These are phyloP conservation scores for Chydorus sphaericus DNA, from an alignment of 2,888 invertebrate genomes.

Conservation along the genomic window DNA sequence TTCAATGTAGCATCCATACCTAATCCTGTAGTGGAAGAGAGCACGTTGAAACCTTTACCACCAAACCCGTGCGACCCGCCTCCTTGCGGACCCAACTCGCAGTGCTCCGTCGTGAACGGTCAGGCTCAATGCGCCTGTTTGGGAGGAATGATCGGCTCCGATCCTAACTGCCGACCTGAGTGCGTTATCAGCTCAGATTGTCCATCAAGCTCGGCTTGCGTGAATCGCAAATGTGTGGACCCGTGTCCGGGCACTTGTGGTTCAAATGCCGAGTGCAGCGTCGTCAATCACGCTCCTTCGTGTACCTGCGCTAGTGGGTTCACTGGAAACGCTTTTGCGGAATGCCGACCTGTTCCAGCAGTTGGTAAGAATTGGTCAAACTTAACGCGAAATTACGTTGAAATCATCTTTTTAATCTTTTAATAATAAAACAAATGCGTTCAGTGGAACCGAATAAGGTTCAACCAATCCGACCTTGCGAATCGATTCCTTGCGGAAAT, in stretches of 20 bases:
- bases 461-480: constrained; percentile 32
- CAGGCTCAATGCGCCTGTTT: constrained; percentile 48
- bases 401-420: not conserved
- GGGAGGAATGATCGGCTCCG: constrained; percentile 39
- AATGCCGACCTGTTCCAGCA: constrained; percentile 38
- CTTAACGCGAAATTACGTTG: not conserved
- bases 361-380: constrained; percentile 6
- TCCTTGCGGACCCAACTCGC: constrained; percentile 44
- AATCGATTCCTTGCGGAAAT: constrained; percentile 68
- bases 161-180: constrained; percentile 49
- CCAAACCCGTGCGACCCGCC: constrained; percentile 7
- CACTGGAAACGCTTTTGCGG: constrained; percentile 66
- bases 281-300: constrained; percentile 50
- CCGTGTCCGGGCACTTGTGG: constrained; percentile 50
- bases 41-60: not conserved
- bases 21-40: constrained; percentile 1
- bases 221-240: constrained; percentile 56
- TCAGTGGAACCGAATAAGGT: not conserved
- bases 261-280: constrained; percentile 41
- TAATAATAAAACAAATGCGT: no score
- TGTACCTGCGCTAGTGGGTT: constrained; percentile 74
- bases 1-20: not conserved
- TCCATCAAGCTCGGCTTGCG: constrained; percentile 37
- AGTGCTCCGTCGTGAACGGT: constrained; percentile 44
- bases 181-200: constrained; percentile 72